Percentiles rank a stretch among this genome's conserved stretches.
Evolutionary conservation across 2,113 vertebrate genomes (phyloP).

Genomic region (Crotalus horridus): DNA sequence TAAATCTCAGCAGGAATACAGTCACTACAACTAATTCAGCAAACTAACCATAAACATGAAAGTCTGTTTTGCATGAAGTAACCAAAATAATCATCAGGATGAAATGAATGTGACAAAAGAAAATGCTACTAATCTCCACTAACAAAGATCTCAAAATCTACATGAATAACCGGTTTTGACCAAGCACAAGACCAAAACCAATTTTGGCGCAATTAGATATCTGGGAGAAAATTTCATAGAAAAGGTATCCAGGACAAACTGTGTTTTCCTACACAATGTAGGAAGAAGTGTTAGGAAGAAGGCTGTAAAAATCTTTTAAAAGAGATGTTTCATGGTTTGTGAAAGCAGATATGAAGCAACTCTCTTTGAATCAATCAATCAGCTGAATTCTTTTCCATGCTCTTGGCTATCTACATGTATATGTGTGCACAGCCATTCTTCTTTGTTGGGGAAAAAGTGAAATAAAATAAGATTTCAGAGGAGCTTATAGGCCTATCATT

Average conservation of each 20-base stretch:
- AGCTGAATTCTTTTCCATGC: not conserved
- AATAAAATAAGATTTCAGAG: not conserved
- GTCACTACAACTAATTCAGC: not conserved
- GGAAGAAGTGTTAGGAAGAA: not conserved
- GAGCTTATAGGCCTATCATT: not conserved
- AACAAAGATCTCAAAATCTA: not conserved
- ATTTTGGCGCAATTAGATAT: not conserved
- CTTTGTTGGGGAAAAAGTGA: not conserved
- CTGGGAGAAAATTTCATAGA: not conserved
- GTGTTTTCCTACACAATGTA: not conserved
- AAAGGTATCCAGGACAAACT: not conserved
- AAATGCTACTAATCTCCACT: not conserved
- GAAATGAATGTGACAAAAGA: not conserved
- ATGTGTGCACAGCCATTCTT: not conserved
- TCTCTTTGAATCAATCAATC: not conserved
- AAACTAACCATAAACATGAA: not conserved
- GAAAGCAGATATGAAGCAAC: not conserved
- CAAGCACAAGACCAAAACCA: not conserved
- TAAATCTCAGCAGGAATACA: not conserved
- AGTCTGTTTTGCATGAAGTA: not conserved
- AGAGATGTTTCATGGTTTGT: not conserved
- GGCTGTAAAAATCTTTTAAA: not conserved
- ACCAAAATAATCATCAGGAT: not conserved
- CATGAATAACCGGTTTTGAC: not conserved
- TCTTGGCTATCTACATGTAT: not conserved